Conservation (phyloP, 2,113 vertebrate species). For the Uria lomvia region DNA sequence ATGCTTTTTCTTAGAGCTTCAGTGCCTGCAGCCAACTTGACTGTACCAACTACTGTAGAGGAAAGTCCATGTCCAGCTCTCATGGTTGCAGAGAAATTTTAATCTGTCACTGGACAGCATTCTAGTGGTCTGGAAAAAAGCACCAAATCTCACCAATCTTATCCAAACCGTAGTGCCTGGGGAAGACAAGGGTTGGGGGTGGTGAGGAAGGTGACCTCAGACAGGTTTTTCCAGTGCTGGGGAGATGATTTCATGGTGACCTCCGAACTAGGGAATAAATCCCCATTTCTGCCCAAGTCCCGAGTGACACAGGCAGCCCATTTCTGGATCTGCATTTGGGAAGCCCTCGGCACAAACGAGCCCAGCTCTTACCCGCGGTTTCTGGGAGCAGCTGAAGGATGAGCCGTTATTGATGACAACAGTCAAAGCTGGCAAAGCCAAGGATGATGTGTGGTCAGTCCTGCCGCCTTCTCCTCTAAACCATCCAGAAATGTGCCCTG, state of each 20-base stretch:
- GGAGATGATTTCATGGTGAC: fast-evolving
- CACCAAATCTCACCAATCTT: not conserved
- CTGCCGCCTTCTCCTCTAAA: not conserved
- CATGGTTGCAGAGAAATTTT: not conserved
- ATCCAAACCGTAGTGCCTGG: not conserved
- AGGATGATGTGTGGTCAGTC: not conserved
- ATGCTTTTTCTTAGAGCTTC: not conserved
- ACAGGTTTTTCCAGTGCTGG: not conserved
- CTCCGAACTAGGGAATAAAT: not conserved
- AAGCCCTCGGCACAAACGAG: not conserved
- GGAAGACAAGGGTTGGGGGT: not conserved
- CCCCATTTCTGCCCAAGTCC: not conserved
- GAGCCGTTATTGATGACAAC: not conserved
- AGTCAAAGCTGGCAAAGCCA: not conserved
- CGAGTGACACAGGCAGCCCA: not conserved
- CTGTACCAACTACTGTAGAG: not conserved
- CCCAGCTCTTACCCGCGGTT: not conserved
- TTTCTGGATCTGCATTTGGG: not conserved
- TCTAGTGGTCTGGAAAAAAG: not conserved
- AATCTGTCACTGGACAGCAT: not conserved
- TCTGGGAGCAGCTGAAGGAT: not conserved
- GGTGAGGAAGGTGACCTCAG: not conserved
- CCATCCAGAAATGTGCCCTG: not conserved
- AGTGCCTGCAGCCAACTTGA: not conserved
- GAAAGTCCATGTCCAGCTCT: not conserved